Evolutionary conservation across 2,797 vertebrate species (phyloP), one percentile per base, ranked within the genome.

Genomic region (Aselliscus stoliczkanus): DNA sequence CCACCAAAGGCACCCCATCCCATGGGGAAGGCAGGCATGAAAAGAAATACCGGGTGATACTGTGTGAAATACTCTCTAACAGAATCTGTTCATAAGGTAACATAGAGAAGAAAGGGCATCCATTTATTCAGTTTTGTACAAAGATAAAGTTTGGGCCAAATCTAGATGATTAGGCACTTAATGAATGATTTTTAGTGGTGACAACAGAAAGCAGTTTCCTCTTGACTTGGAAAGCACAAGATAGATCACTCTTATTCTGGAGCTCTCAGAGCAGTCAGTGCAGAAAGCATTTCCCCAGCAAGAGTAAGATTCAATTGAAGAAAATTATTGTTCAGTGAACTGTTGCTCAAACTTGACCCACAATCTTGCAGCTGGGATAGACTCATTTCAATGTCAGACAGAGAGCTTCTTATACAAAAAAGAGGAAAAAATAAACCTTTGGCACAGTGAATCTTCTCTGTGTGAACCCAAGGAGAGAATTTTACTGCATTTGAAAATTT

Each of bases 301-400:
- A 92, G 50, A 58, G 65, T 11, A 60, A 81, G 50, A 67, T n/a
- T n/a, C 44, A 80, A 0, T 13, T 83, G 95, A 83, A 96, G 83
- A 96, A 90, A 67, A 84, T 88, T 47, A 85, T 6, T 96, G 62
- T 86, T 93, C 93, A 60, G 31, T 37, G 31, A 97, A 94, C 75
- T 89, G 31, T 64, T 80, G 67, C 95, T 96, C 79, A 95, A 25
- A 93, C 72, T 84, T 88, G 94, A 95, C 93, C 95, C 81, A 44
- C 87, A 94, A 39, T 92, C 96, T 96, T 60, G 4, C 83, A 92
- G 65, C 80, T 56, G 69, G 70, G 85, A 69, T 52, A 47, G 87
- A 82, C 67, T 95, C 47, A 8, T 73, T 93, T 82, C 79, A 54
- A 1, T 69, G 81, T 62, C 72, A 95, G 86, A 69, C 2, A 56